Evolutionary conservation across 2,797 vertebrate genomes (phyloP).

Genomic region (Alca torda): DNA sequence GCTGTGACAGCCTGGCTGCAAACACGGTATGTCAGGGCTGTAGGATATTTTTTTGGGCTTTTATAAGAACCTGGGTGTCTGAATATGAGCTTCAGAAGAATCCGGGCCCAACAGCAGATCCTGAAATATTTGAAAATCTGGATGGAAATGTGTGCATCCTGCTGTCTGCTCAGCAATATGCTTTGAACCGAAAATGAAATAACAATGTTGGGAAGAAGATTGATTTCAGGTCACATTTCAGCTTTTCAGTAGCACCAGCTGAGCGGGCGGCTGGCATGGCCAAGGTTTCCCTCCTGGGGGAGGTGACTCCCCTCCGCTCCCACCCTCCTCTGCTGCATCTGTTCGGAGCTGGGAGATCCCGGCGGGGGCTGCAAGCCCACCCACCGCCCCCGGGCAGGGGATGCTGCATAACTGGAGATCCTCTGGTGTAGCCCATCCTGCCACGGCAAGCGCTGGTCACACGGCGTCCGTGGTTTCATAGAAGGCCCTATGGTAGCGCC

Average conservation of each 20-base stretch:
- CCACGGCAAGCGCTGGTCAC: no score
- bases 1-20: fast-evolving
- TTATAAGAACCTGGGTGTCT: not conserved
- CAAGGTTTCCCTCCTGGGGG: not conserved
- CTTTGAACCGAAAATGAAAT: not conserved
- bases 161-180: not conserved
- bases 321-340: not conserved
- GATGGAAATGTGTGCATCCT: not conserved
- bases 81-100: not conserved
- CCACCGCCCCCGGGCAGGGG: not conserved
- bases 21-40: fast-evolving
- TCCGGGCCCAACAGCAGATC: no score
- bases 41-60: not conserved
- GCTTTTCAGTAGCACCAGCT: not conserved
- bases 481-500: not conserved
- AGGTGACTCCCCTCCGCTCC: not conserved
- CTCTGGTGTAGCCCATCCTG: not conserved
- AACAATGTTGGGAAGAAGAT: not conserved
- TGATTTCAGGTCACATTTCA: not conserved
- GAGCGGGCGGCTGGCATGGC: not conserved
- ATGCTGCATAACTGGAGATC: not conserved
- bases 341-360: not conserved
- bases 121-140: not conserved
- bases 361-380: fast-evolving
- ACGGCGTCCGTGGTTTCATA: fast-evolving